Conservation (phyloP, 2,888 invertebrate species). For the Diarsia mendica region DNA sequence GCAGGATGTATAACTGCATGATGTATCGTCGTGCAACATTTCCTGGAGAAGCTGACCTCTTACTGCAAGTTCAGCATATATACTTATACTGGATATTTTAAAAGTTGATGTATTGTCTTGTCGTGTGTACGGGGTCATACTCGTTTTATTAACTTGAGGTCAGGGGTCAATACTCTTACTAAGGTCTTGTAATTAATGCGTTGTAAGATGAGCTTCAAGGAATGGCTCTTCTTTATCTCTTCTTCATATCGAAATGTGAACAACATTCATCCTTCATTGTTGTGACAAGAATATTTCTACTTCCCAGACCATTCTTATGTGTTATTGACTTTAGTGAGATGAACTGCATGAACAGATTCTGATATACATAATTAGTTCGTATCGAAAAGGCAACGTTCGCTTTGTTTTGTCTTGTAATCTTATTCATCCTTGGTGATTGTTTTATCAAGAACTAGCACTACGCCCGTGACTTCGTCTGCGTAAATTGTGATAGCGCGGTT, state of each 20-base stretch:
- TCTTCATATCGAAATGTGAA: not conserved
- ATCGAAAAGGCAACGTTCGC: not conserved
- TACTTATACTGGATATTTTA: not conserved
- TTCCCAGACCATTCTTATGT: not conserved
- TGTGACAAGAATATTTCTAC: not conserved
- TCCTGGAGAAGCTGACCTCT: not conserved
- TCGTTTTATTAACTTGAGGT: conserved; percentile 23
- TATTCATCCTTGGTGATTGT: not conserved
- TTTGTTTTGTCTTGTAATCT: not conserved
- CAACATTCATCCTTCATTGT: conserved; percentile 19
- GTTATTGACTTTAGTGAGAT: not conserved
- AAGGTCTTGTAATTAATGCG: conserved; percentile 32
- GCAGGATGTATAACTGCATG: not conserved
- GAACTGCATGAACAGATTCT: not conserved
- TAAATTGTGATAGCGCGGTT: too few relatives aligned
- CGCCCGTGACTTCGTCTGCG: too few relatives aligned
- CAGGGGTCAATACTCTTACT: conserved; percentile 33
- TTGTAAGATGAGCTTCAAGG: conserved; percentile 9
- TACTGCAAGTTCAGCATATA: not conserved
- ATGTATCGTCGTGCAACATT: not conserved
- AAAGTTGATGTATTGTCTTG: not conserved
- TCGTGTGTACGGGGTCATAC: conserved; percentile 17
- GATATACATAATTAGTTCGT: not conserved
- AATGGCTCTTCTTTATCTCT: not conserved
- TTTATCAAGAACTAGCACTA: not conserved